Evolutionary conservation across 2,113 vertebrate genomes (phyloP).

Genomic region (Austrofundulus limnaeus): DNA sequence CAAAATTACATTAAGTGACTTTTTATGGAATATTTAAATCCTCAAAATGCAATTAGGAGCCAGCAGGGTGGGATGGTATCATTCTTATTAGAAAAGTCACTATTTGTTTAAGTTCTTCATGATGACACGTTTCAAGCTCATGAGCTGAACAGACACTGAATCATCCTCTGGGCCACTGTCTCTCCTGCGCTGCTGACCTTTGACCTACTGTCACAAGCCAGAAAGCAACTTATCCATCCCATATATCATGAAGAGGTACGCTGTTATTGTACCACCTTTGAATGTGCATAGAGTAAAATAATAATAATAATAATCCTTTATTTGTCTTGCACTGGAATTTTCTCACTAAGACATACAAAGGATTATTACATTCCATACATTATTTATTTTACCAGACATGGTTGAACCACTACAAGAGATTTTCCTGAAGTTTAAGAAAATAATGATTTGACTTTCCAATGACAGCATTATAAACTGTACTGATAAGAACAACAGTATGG

Average conservation of each 20-base stretch:
- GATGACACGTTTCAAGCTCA: no score
- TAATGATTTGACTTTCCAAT: background rate
- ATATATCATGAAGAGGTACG: background rate
- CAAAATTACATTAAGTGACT: background rate
- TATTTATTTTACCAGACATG: no score
- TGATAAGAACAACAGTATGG: conserved; percentile 1
- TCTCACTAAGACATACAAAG: no score
- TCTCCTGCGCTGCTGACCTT: no score
- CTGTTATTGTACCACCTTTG: background rate
- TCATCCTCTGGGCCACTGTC: no score
- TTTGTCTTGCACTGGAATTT: background rate
- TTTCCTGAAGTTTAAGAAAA: no score
- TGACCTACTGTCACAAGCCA: background rate
- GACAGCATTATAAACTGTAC: conserved; percentile 4
- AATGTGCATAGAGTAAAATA: background rate
- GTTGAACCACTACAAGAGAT: no score
- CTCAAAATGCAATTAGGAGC: background rate
- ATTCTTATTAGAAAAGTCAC: background rate
- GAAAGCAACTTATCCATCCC: background rate
- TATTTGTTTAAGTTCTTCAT: background rate
- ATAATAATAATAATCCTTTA: no score
- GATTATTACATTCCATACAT: no score
- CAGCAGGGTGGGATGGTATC: background rate
- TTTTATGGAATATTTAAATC: background rate
- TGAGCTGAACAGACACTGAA: no score